Evolutionary conservation across 2,888 invertebrate species (phyloP).

Genomic region (Erynnis tages): DNA sequence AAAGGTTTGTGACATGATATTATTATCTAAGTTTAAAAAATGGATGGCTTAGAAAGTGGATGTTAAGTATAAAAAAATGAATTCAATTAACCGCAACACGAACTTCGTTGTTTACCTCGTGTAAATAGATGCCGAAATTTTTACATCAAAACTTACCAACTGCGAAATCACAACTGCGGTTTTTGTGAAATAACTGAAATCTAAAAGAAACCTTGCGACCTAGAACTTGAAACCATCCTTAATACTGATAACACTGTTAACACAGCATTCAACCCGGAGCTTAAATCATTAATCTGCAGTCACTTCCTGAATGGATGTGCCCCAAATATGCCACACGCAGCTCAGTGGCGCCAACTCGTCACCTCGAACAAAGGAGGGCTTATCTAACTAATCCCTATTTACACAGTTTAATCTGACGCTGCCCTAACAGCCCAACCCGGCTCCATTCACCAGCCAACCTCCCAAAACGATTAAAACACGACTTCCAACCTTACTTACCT

Average conservation of each 20-base stretch:
- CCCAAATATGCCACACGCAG: conserved; percentile 63
- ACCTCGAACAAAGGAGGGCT: conserved; percentile 67
- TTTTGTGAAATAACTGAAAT: no score
- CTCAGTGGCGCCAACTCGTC: conserved; percentile 65
- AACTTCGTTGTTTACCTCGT: no score
- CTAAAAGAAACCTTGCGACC: no score
- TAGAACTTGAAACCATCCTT: no score
- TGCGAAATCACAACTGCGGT: no score
- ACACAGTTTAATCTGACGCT: conserved; percentile 75
- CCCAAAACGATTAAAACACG: conserved; percentile 39
- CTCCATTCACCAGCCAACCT: conserved; percentile 31
- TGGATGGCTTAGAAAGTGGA: no score
- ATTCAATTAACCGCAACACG: no score
- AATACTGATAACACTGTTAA: neutral
- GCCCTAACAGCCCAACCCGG: conserved; percentile 28
- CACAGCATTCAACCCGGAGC: conserved; percentile 7
- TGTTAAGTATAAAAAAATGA: no score
- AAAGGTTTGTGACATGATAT: no score
- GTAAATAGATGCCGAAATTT: no score
- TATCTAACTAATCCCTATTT: conserved; percentile 79
- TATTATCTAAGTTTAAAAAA: no score
- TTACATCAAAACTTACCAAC: no score
- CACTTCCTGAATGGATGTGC: conserved; percentile 40
- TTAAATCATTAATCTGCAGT: conserved; percentile 34
- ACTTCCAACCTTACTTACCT: conserved; percentile 60